phyloP scores from a whole-genome alignment of 2,113 vertebrate genomes.

The Fulmarus glacialis region DNA sequence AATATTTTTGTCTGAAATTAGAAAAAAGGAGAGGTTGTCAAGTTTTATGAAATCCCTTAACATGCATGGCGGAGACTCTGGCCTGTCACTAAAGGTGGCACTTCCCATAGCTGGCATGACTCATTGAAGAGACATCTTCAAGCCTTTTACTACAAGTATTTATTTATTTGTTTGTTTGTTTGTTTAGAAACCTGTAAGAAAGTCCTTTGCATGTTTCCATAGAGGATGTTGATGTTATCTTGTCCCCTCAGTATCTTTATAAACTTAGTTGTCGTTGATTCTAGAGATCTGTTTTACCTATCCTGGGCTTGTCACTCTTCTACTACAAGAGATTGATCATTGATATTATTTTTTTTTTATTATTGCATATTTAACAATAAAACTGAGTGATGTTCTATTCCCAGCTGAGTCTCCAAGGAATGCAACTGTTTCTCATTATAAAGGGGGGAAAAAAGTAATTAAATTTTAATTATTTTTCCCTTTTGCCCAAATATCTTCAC shows the following conservation, averaged over 20 bases:
- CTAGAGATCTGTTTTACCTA: neutral
- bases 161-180: neutral
- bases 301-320: neutral
- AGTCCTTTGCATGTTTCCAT: neutral
- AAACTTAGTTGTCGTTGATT: neutral
- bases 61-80: neutral
- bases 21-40: neutral
- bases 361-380: constrained; percentile 38
- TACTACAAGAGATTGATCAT: constrained; percentile 5
- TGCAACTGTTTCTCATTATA: constrained; percentile 54
- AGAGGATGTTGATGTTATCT: neutral
- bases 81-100: neutral
- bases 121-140: neutral
- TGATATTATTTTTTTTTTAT: neutral
- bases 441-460: neutral
- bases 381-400: constrained; percentile 9
- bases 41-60: neutral
- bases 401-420: constrained; percentile 33
- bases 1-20: neutral
- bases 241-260: neutral
- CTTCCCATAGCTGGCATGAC: neutral
- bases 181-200: neutral
- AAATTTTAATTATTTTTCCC: constrained; percentile 69
- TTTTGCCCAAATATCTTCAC: constrained; percentile 59
- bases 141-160: neutral